A percentile compares a stretch with the other conserved stretches of the same genome.
Conservation (phyloP, 2,797 vertebrate genomes). For the Scolopax bukidnonensis region DNA sequence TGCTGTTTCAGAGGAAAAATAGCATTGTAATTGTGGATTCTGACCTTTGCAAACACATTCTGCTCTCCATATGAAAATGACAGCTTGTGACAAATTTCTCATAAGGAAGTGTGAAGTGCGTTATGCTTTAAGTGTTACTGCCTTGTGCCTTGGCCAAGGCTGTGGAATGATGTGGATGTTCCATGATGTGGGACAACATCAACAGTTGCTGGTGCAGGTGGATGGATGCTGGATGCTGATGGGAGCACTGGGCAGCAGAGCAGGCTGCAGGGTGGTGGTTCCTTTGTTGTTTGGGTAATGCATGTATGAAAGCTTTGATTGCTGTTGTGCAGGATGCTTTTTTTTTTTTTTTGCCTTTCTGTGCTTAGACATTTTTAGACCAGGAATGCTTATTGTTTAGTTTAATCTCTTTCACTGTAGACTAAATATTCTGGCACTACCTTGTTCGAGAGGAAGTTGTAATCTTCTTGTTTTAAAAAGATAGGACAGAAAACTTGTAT, state of each 20-base stretch:
- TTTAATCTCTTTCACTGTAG: neutral
- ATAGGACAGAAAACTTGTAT: neutral
- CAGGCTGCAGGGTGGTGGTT: neutral
- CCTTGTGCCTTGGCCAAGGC: rapidly evolving
- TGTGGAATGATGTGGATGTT: neutral
- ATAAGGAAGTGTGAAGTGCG: neutral
- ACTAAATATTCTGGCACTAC: neutral
- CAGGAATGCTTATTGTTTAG: neutral
- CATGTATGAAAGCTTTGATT: neutral
- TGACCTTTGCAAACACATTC: neutral
- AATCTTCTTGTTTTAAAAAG: neutral
- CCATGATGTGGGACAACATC: neutral
- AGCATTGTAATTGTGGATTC: neutral
- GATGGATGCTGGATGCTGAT: neutral
- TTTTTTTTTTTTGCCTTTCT: neutral
- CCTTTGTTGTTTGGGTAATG: neutral
- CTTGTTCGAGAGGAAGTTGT: neutral
- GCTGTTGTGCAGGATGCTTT: neutral
- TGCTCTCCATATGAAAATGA: neutral
- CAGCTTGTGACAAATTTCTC: neutral
- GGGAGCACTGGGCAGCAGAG: neutral
- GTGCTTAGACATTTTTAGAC: neutral
- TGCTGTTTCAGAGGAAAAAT: neutral
- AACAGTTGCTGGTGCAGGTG: neutral
- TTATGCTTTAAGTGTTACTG: neutral